Evolutionary conservation across 2,113 vertebrate genomes (phyloP), one percentile per base, ranked within the genome.

Genomic region (Lophochroa leadbeateri): DNA sequence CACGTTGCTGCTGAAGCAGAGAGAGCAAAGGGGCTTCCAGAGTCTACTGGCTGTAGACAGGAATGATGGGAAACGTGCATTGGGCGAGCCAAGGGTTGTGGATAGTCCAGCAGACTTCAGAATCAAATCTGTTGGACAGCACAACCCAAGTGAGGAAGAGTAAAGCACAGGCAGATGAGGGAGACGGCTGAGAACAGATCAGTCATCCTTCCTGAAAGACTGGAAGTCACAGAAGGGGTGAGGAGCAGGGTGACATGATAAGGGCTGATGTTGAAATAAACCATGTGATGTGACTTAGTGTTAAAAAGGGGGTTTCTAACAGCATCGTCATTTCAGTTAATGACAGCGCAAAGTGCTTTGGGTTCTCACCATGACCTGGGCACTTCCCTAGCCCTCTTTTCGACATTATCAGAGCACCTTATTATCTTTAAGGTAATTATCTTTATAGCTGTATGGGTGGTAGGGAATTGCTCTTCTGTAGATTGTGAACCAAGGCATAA

Each of bases 251-350:
- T 89, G 84, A 85, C 53, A n/a, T 93, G 92, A 76, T 96, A 91
- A 87, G 65, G 57, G 57, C 71, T 93, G 67, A 49, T 94, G 87
- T 91, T 94, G 91, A 95, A 95, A 94, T 82, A 74, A 90, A 70
- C 69, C 90, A 74, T 77, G 78, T 90, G 93, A 90, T 85, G 47
- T 43, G 17, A 50, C 63, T 75, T 74, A 63, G 53, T 61, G 61
- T 90, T 81, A 76, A 72, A 94, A 76, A 25, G 65, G 74, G 28
- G 1, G 8, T 85, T 94, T 94, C 70, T 87, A 17, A 70, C 39
- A 27, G 41, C 53, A 37, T 41, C 19, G 7, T 93, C 37, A 11
- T 25, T 87, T 47, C 52, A 58, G 39, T 70, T 92, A 63, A 57
- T 58, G 52, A 49, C 82, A 46, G 80, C 69, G 61, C 41, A 4